phyloP scores from a whole-genome alignment of 2,888 invertebrate species.

The Dinocampus coccinellae region DNA sequence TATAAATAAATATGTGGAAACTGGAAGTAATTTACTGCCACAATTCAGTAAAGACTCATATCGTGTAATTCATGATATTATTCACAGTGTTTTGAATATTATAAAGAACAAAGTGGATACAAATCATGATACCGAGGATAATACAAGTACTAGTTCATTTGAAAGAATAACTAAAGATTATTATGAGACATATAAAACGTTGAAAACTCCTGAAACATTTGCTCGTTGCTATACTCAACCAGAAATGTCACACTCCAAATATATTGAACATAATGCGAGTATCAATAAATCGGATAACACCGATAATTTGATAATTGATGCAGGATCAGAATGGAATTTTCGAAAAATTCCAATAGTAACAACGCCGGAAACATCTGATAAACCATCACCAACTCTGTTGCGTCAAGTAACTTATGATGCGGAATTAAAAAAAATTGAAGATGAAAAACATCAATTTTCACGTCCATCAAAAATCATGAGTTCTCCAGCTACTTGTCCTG shows the following conservation, averaged over 20 bases:
- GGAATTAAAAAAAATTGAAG: slow-evolving; percentile 38
- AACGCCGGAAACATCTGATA: not conserved
- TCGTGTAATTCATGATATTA: slow-evolving; percentile 51
- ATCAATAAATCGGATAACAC: not conserved
- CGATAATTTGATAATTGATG: too few species aligned
- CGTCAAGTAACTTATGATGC: slow-evolving; percentile 52
- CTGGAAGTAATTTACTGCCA: slow-evolving; percentile 61
- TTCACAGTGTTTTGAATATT: slow-evolving; percentile 52
- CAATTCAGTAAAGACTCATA: slow-evolving; percentile 53
- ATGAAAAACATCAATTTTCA: too few species aligned
- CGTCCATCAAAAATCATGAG: slow-evolving; percentile 51
- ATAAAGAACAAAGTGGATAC: slow-evolving; percentile 50
- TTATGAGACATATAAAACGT: not conserved
- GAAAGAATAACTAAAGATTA: not conserved
- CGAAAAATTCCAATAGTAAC: slow-evolving; percentile 4
- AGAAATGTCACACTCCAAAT: slow-evolving; percentile 33
- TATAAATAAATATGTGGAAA: slow-evolving; percentile 57
- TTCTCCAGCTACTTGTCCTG: slow-evolving; percentile 48
- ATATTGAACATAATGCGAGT: not conserved
- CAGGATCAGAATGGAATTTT: too few species aligned
- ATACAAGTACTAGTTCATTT: not conserved
- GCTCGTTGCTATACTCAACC: slow-evolving; percentile 53
- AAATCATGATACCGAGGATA: slow-evolving; percentile 45
- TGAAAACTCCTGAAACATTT: slow-evolving; percentile 30
- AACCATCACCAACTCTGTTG: slow-evolving; percentile 11